Evolutionary conservation across 2,113 vertebrate genomes (phyloP).

Genomic region (Haliaeetus leucogaster): DNA sequence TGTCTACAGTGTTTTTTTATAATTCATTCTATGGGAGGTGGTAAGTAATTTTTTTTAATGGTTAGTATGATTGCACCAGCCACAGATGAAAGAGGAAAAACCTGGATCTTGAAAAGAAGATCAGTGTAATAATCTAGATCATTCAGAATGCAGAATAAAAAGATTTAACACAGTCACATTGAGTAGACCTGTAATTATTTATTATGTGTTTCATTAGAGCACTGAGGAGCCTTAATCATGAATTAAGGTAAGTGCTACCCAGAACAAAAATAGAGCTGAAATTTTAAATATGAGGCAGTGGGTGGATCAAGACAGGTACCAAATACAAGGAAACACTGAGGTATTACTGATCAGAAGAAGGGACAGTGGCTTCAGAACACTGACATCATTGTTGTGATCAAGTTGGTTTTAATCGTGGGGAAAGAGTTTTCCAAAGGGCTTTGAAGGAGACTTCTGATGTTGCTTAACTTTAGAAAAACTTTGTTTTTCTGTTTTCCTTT

Average conservation of each 20-base stretch:
- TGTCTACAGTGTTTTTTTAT: constrained; percentile 96
- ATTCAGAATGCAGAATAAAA: not conserved
- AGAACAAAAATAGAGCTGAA: not conserved
- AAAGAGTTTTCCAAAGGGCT: not conserved
- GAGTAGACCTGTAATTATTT: not conserved
- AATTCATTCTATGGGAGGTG: constrained; percentile 98
- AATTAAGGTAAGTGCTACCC: not conserved
- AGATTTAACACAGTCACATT: not conserved
- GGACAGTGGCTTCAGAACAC: not conserved
- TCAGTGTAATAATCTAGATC: not conserved
- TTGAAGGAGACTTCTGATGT: not conserved
- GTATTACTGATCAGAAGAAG: not conserved
- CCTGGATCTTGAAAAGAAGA: not conserved
- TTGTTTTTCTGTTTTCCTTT: not conserved
- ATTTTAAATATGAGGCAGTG: not conserved
- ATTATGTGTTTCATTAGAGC: not conserved
- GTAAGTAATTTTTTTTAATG: constrained; percentile 67
- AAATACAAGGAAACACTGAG: not conserved
- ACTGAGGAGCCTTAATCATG: not conserved
- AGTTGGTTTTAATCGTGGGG: not conserved
- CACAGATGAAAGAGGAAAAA: not conserved
- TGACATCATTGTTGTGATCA: not conserved
- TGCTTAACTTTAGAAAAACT: not conserved
- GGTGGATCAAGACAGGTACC: not conserved
- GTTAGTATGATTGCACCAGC: not conserved